These are phyloP conservation scores for Goniozus legneri DNA, from an alignment of 1,140 invertebrate genomes.

Conservation along the genomic window DNA sequence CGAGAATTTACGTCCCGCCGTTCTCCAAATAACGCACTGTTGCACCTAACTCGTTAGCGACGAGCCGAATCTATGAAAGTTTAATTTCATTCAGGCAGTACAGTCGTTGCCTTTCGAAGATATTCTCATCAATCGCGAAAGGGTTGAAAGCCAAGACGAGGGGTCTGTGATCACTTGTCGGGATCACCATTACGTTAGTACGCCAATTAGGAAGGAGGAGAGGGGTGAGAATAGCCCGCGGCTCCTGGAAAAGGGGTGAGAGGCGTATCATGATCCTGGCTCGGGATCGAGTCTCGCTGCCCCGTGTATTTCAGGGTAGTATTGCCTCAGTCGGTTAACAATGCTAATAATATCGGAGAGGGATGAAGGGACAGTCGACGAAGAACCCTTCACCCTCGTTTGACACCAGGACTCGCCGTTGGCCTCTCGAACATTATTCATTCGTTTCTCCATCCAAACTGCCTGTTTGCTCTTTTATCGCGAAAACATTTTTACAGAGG, in stretches of 20 bases:
- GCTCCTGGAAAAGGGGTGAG: constrained; percentile 17
- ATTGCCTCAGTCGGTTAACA: constrained; percentile 49
- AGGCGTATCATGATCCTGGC: constrained; percentile 30
- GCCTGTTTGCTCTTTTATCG: too few species aligned
- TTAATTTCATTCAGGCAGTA: constrained; percentile 19
- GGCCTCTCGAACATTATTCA: too few species aligned
- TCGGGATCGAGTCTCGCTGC: constrained; percentile 33
- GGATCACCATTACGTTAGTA: constrained; percentile 40
- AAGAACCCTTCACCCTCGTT: constrained; percentile 30
- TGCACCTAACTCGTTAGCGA: too few species aligned
- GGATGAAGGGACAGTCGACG: constrained; percentile 14
- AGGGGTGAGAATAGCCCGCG: constrained; percentile 33
- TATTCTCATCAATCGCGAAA: constrained; percentile 25
- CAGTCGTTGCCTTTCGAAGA: constrained; percentile 22
- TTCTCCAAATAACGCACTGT: too few species aligned
- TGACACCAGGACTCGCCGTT: constrained; percentile 20
- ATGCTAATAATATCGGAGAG: constrained; percentile 50
- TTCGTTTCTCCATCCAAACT: too few species aligned
- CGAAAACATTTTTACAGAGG: too few species aligned
- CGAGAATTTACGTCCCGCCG: too few species aligned
- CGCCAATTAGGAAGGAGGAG: constrained; percentile 39
- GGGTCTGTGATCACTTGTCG: constrained; percentile 38
- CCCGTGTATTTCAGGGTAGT: constrained; percentile 38
- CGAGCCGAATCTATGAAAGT: neutral
- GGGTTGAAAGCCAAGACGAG: constrained; percentile 27